These are phyloP conservation scores for Ochropleura leucogaster DNA, from an alignment of 2,888 invertebrate species.

Conservation along the genomic window DNA sequence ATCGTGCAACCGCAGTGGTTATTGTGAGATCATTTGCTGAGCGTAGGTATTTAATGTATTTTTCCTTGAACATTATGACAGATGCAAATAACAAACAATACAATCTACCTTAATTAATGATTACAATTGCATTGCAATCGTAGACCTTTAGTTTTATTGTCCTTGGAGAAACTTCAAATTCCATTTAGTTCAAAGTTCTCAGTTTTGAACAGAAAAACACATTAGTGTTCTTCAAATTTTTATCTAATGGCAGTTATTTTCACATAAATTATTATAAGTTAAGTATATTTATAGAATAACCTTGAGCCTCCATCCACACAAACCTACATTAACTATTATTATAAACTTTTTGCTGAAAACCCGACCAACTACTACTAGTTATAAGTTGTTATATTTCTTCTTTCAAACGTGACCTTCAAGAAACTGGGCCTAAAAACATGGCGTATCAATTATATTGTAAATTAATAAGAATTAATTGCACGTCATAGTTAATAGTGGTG, in stretches of 20 bases:
- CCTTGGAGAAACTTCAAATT: background rate
- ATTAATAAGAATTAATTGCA: constrained; percentile 44
- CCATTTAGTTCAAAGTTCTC: no score
- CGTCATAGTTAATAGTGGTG: constrained; percentile 14
- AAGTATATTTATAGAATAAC: background rate
- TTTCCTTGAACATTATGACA: background rate
- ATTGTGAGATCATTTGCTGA: constrained; percentile 14
- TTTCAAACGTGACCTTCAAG: constrained; percentile 26
- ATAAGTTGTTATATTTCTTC: constrained; percentile 34
- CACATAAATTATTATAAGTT: background rate
- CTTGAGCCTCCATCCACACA: constrained; percentile 25
- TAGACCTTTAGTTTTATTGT: background rate
- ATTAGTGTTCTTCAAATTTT: background rate
- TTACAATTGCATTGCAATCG: background rate
- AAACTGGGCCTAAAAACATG: constrained; percentile 13
- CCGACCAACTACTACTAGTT: constrained; percentile 1
- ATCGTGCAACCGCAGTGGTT: constrained; percentile 6
- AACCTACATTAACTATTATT: constrained; percentile 13
- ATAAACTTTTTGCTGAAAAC: constrained; percentile 34
- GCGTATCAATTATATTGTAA: constrained; percentile 18
- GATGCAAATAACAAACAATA: background rate
- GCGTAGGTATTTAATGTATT: background rate
- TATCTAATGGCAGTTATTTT: background rate
- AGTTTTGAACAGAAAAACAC: background rate
- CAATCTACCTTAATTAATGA: background rate